A percentile compares a stretch with the other conserved stretches of the same genome.
phyloP scores from a whole-genome alignment of 1,140 invertebrate genomes.

The Anoplolepis gracilipes region DNA sequence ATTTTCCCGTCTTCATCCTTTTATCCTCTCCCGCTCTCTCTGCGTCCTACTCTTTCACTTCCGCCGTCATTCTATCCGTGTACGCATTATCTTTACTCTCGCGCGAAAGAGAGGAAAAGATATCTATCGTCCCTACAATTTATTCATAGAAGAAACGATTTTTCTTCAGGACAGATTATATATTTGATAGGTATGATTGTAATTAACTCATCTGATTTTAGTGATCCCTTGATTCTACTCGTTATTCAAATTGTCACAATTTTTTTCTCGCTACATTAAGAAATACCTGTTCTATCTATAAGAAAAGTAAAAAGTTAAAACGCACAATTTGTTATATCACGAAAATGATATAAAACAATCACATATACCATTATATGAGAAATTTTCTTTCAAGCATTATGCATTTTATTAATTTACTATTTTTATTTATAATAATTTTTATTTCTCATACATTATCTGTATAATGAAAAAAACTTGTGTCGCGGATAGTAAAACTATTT shows the following conservation, averaged over 20 bases:
- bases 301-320: not conserved
- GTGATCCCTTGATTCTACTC: constrained; percentile 4
- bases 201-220: constrained; percentile 15
- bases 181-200: not conserved
- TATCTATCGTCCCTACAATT: constrained; percentile 55
- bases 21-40: constrained; percentile 25
- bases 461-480: not conserved
- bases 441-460: not conserved
- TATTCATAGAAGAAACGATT: constrained; percentile 40
- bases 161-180: not conserved
- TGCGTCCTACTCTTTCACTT: constrained; percentile 47
- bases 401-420: not conserved
- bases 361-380: not conserved
- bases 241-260: constrained; percentile 13
- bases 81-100: constrained; percentile 6
- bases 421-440: not conserved
- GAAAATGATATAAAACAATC: not conserved
- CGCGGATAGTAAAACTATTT: not conserved
- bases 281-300: not conserved
- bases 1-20: constrained; percentile 59
- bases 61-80: constrained; percentile 53
- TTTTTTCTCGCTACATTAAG: not conserved
- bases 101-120: not conserved
- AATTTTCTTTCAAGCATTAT: not conserved
- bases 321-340: not conserved